These are phyloP conservation scores for Parelbella ahira DNA, from an alignment of 2,888 invertebrate genomes.

Conservation along the genomic window DNA sequence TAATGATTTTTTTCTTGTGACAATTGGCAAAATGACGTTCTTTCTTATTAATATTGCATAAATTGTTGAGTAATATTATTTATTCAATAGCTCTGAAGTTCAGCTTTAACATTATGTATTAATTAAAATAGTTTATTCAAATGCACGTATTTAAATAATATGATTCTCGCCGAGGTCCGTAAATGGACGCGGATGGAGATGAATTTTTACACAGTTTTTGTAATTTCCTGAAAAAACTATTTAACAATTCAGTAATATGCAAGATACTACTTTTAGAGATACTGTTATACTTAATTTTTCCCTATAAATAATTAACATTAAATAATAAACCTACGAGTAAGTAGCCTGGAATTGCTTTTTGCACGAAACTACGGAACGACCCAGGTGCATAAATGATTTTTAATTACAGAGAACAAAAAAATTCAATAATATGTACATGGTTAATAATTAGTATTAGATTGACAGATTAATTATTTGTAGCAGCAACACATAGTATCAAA, in stretches of 20 bases:
- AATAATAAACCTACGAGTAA: slow-evolving; percentile 2
- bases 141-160: background rate
- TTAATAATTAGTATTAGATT: too few species aligned
- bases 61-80: background rate
- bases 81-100: background rate
- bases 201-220: slow-evolving; percentile 6
- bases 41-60: background rate
- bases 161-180: background rate
- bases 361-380: too few species aligned
- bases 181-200: slow-evolving; percentile 4
- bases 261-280: slow-evolving; percentile 1
- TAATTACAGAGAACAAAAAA: too few species aligned
- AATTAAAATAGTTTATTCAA: background rate
- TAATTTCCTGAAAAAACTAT: background rate
- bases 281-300: background rate
- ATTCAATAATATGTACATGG: too few species aligned
- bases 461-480: too few species aligned
- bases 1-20: slow-evolving; percentile 1
- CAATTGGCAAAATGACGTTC: slow-evolving; percentile 1
- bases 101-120: background rate
- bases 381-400: too few species aligned
- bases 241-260: background rate
- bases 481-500: too few species aligned
- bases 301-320: slow-evolving; percentile 2
- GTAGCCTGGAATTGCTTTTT: too few species aligned